These are phyloP conservation scores for Rhinogobio ventralis DNA, from an alignment of 2,797 vertebrate species.

Conservation along the genomic window DNA sequence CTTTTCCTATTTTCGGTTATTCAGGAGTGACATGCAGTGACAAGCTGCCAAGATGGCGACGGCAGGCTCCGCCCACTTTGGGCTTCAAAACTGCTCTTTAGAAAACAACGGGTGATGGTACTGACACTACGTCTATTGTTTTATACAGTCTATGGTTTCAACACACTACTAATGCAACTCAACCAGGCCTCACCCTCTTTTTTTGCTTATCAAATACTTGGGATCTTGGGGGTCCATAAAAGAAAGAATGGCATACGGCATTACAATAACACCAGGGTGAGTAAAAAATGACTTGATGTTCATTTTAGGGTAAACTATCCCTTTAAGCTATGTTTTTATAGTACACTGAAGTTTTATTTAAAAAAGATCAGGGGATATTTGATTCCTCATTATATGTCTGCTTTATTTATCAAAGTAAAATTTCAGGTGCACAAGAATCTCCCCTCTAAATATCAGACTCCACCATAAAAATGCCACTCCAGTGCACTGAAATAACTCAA, in stretches of 20 bases:
- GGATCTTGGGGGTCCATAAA: too few species aligned
- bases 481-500: constrained; percentile 27
- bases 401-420: not conserved
- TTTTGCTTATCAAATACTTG: too few species aligned
- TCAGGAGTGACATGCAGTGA: too few species aligned
- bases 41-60: too few species aligned
- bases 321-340: not conserved
- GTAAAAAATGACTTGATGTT: not conserved
- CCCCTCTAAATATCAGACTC: not conserved
- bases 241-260: too few species aligned
- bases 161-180: not conserved
- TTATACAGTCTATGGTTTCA: not conserved
- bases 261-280: too few species aligned
- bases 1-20: too few species aligned
- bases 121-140: too few species aligned
- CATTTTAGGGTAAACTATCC: not conserved
- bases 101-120: too few species aligned
- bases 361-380: not conserved
- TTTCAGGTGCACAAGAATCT: not conserved
- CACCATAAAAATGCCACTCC: not conserved
- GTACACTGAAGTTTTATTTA: not conserved
- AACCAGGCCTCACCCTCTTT: not conserved
- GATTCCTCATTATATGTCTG: not conserved
- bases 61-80: too few species aligned
- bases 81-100: too few species aligned